Evolutionary conservation across 2,113 vertebrate species (phyloP), one percentile per base, ranked within the genome.

Genomic region (Polypterus senegalus): DNA sequence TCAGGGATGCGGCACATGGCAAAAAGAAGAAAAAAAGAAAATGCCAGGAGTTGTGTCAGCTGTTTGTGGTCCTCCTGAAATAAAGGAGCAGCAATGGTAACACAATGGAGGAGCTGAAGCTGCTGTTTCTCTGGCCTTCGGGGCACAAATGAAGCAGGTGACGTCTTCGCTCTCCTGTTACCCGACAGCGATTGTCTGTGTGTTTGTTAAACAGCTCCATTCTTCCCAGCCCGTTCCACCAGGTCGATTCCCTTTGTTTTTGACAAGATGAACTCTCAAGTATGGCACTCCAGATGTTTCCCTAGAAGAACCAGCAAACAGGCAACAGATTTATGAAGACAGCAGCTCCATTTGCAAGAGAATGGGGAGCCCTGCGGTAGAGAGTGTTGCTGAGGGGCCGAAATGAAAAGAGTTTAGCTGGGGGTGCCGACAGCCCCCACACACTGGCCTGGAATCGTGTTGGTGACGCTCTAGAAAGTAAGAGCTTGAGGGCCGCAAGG

Each of bases 261-360:
- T 48, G 63, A 59, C 65, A 65, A 58, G 71, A 68, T 71, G 71
- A 48, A 61, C 59, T 47, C 61, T 65, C 69, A 67, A 71, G 66
- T 64, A 65, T 57, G 63, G 68, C 43, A 64, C 49, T 66, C 69
- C 76, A 75, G 76, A 78, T 79, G 75, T 73, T 80, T 69, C 71
- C 70, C 74, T 27, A 70, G 66, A 67, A 76, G 75, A 78, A 66
- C 59, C 55, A 53, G 47, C 74, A 71, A 75, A 80, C 68, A 59
- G 72, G 65, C 61, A 72, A 77, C 76, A 82, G 72, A 79, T 72
- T 76, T 74, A 73, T 71, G 69, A 78, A 57, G 8, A 59, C 61
- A 69, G 58, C 56, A 73, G 67, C 67, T 74, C 76, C 67, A 75
- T 77, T 82, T 82, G 70, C 74, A 75, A 76, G 74, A 79, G 72